Evolutionary conservation across 1,140 invertebrate species (phyloP).

Genomic region (Galleria mellonella): DNA sequence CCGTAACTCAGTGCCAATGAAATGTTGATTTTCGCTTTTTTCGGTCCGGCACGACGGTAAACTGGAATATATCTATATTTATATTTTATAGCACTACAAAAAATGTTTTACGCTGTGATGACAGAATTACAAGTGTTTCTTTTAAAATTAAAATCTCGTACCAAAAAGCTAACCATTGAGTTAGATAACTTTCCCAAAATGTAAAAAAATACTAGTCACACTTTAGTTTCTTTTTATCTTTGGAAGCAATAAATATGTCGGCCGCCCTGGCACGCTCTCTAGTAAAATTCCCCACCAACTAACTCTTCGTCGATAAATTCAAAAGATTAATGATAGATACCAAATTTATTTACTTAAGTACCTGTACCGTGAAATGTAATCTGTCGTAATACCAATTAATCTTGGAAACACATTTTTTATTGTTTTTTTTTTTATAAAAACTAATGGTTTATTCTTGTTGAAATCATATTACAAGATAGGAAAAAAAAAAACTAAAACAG

Average conservation of each 20-base stretch:
- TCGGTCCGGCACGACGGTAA: not conserved
- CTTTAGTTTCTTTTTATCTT: conserved; percentile 47
- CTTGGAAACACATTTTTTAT: conserved; percentile 40
- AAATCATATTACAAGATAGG: no score
- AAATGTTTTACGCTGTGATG: conserved; percentile 14
- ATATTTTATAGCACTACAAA: conserved; percentile 3
- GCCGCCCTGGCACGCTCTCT: conserved; percentile 39
- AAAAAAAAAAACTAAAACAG: no score
- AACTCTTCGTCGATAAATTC: conserved; percentile 55
- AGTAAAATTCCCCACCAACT: conserved; percentile 47
- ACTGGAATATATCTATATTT: not conserved
- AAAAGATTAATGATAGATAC: conserved; percentile 63
- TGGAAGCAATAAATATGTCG: conserved; percentile 56
- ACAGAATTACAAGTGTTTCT: conserved; percentile 34
- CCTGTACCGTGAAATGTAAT: conserved; percentile 54
- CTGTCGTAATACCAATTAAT: conserved; percentile 57
- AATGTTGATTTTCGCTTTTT: conserved; percentile 4
- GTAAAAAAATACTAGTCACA: conserved; percentile 39
- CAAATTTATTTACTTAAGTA: conserved; percentile 64
- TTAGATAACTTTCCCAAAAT: conserved; percentile 32
- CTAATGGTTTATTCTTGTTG: conserved; percentile 21
- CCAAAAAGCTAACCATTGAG: conserved; percentile 22
- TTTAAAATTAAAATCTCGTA: conserved; percentile 23
- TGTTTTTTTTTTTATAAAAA: conserved; percentile 15
- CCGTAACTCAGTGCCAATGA: no score